Evolutionary conservation across 2,113 vertebrate genomes (phyloP).

Genomic region (Cyprinodon brontotheroides): DNA sequence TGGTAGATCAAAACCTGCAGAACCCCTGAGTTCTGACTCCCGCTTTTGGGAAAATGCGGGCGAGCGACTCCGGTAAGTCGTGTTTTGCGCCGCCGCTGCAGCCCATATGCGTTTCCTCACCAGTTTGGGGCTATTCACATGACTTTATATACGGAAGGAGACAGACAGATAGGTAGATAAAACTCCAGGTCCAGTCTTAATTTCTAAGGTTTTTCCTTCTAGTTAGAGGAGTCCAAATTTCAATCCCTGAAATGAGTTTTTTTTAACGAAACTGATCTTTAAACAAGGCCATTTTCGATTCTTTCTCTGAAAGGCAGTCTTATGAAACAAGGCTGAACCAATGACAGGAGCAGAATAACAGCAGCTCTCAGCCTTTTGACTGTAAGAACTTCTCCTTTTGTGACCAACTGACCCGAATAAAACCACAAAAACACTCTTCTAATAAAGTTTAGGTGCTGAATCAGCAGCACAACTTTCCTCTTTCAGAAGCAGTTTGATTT

Average conservation of each 20-base stretch:
- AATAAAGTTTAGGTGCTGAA: conserved; percentile 11
- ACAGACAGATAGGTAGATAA: no score
- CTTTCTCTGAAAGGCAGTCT: not conserved
- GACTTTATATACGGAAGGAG: not conserved
- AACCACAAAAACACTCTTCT: not conserved
- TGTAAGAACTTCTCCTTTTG: conserved; percentile 13
- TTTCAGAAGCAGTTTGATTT: not conserved
- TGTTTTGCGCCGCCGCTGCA: no score
- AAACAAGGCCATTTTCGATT: not conserved
- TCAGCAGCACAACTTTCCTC: not conserved
- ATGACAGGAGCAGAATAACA: not conserved
- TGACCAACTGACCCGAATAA: conserved; percentile 7
- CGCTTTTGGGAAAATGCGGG: no score
- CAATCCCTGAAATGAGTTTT: no score
- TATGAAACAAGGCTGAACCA: not conserved
- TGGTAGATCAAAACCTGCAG: no score
- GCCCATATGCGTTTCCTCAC: no score
- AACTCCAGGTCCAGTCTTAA: no score
- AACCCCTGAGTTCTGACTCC: no score
- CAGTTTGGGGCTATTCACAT: not conserved
- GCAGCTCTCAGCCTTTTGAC: not conserved
- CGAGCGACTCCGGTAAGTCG: no score
- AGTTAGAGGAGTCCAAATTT: not conserved
- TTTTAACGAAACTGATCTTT: not conserved
- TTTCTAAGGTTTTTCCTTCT: not conserved